These are phyloP conservation scores for Ormia ochracea DNA, from an alignment of 2,888 invertebrate genomes.

Conservation along the genomic window DNA sequence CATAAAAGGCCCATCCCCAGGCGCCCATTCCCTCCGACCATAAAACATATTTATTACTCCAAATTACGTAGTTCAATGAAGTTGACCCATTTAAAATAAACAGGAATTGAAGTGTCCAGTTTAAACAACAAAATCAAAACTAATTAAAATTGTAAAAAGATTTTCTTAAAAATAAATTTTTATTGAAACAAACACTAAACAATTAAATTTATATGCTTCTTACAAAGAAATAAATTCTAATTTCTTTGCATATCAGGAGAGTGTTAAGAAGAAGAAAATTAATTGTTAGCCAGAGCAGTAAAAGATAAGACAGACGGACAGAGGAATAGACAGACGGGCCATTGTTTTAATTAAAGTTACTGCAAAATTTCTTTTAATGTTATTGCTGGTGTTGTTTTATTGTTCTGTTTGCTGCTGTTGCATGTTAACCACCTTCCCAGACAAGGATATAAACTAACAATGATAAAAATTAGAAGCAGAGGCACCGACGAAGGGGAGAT, in stretches of 20 bases:
- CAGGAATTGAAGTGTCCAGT: too few relatives aligned
- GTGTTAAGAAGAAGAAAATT: conserved; percentile 6
- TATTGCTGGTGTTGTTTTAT: neutral
- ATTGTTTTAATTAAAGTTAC: conserved; percentile 26
- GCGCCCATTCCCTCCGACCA: too few relatives aligned
- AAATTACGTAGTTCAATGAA: too few relatives aligned
- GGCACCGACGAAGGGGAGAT: too few relatives aligned
- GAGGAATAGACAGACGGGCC: neutral
- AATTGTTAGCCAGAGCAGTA: neutral
- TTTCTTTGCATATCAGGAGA: neutral
- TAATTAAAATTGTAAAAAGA: too few relatives aligned
- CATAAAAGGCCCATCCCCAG: too few relatives aligned
- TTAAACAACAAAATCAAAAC: too few relatives aligned
- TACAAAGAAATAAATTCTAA: neutral
- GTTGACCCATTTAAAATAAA: too few relatives aligned
- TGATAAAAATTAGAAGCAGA: neutral
- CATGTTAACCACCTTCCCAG: conserved; percentile 36
- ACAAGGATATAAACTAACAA: conserved; percentile 37
- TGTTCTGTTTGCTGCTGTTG: neutral
- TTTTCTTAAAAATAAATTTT: too few relatives aligned
- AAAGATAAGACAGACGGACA: neutral
- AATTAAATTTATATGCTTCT: conserved; percentile 5
- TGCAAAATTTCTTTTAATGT: conserved; percentile 9
- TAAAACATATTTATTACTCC: too few relatives aligned
- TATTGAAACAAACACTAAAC: neutral